Base-by-base conservation (phyloP, 2,888 invertebrate genomes). In the Plagiodera versicolora region DNA sequence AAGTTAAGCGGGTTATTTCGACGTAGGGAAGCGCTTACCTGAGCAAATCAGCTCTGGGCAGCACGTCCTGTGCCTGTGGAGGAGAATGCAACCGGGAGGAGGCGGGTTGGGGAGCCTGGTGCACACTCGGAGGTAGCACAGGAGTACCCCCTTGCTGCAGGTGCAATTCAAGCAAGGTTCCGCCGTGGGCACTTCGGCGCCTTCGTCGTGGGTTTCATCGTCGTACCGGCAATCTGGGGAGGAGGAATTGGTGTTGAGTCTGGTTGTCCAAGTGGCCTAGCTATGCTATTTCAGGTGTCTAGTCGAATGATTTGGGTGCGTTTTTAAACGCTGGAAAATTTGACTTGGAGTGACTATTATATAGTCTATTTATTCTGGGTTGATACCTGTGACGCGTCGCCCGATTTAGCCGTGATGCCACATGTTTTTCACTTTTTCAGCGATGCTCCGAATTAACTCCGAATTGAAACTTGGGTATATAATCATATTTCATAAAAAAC, bases 141-240 rank as follows among this genome's bases (percentile, higher is more conserved):
- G 83, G 54, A 93, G 82, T 46, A 89, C 87, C 64, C 89, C 89
- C 54, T 84, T 85, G 48, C 81, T 83, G 80, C 94, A 94, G 67
- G 86, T 85, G 80, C 94, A 94, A 70, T 85, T 87, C 59, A 94
- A 82, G 76, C 94, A 94, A 24, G 91, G 88, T 78, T 91, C 91
- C 56, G 85, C 83, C 58, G 91, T 89, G 62, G 82, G 78, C 68
- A 92, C 90, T 61, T 85, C 79, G 44, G 84, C 81, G 35, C 89
- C 89, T 72, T 87, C 87, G 8, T 83, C 83, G 79, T 87, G 88
- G 80, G 85, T 85, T 58, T 84, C 84, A 24, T 89, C 89, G 71
- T 89, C 88, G 80, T 90, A 91, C 75, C 86, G 82, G 77, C 93
- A 93, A 60, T 88, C 89, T 89, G 70, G 57, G 77, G 67, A 53